Base-by-base conservation (phyloP, 1,140 invertebrate genomes). In the Philaenus spumarius region DNA sequence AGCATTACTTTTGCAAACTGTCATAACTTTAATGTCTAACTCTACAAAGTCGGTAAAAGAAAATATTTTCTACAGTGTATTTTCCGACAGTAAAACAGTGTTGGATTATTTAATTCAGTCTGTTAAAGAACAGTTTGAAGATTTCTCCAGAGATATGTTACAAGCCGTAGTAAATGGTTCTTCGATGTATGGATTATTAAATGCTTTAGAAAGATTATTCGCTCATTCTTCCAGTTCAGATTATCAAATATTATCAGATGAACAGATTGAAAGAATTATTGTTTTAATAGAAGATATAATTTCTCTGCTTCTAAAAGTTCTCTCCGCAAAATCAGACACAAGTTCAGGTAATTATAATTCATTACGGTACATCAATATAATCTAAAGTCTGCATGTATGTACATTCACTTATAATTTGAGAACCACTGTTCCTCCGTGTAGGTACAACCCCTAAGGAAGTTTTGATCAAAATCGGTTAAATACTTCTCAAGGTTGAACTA, bases 1-100 rank as follows among this genome's bases (percentile, higher is more conserved):
- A 23, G 73, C 75, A 24, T 59, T 69, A 7, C 34, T 82, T n/a
- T 58, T 75, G 7, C 69, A 72, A 62, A 66, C 77, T 47, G 50
- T 77, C 15, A 56, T 61, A 39, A 61, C 60, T 34, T 63, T 70
- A 14, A 35, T 54, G 37, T 61, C 59, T 14, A 65, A 62, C 34
- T 54, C 34, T 24, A 30, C 11, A 34, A 57, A 19, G 20, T 51
- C 12, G 26, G 26, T 17, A 19, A 46, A 23, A 19, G 52, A 50
- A 59, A 39, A 19, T 15, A 39, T 53, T 17, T 50, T 42, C 20
- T 46, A 39, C 19, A 48, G 26, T 26, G 39, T 30, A 9, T 30
- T 30, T 30, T 3, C 9, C 22, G 37, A 40, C 20, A 23, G 43
- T 45, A 40, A 56, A 42, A 46, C 37, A 17, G 47, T 63, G 11